Evolutionary conservation across 2,797 vertebrate genomes (phyloP).

Genomic region (Rhinophrynus dorsalis): DNA sequence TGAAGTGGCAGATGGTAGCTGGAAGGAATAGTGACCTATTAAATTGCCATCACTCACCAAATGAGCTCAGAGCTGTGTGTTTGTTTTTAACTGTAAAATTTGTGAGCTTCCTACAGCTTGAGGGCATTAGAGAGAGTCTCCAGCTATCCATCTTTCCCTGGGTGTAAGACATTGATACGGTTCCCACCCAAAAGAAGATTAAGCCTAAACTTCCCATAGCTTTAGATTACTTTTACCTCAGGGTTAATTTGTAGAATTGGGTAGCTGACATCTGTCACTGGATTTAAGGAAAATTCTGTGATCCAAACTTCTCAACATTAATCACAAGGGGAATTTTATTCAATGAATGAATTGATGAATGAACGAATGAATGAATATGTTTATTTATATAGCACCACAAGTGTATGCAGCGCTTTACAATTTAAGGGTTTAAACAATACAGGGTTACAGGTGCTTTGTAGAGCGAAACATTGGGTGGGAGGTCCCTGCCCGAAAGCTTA

Average conservation of each 20-base stretch:
- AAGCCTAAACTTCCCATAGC: background rate
- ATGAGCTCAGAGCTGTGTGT: conserved; percentile 4
- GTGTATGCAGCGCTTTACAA: too few species aligned
- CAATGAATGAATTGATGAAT: too few species aligned
- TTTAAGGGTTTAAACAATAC: too few species aligned
- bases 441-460: too few species aligned
- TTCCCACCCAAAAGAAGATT: conserved; percentile 16
- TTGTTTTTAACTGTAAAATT: conserved; percentile 36
- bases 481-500: too few species aligned
- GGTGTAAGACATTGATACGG: conserved; percentile 3
- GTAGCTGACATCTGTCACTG: conserved; percentile 17
- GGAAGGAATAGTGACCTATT: conserved; percentile 38
- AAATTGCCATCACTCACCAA: conserved; percentile 18
- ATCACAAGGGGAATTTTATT: too few species aligned
- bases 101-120: conserved; percentile 38
- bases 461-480: too few species aligned
- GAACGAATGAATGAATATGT: too few species aligned
- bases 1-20: conserved; percentile 58
- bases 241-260: conserved; percentile 23
- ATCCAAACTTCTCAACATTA: background rate
- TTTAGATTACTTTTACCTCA: conserved; percentile 16
- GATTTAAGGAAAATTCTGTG: background rate
- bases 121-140: conserved; percentile 29
- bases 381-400: too few species aligned
- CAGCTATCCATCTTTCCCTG: conserved; percentile 33